phyloP scores from a whole-genome alignment of 2,797 vertebrate genomes.

The Triplophysa bombifrons region DNA sequence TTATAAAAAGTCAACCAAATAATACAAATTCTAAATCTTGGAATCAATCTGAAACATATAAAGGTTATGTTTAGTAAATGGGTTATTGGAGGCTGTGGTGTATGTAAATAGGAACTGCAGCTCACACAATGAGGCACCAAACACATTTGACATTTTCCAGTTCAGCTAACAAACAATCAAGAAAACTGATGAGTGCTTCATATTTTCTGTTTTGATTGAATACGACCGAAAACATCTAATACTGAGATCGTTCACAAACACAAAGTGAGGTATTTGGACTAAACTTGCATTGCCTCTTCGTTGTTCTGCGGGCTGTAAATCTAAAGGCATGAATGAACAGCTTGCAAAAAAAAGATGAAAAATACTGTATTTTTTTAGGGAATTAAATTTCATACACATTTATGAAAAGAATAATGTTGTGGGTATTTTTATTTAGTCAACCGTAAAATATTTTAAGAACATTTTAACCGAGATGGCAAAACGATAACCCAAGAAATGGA shows the following conservation, averaged over 20 bases:
- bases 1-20: neutral
- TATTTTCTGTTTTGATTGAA: constrained; percentile 24
- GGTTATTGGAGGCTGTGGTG: neutral
- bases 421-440: neutral
- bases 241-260: constrained; percentile 12
- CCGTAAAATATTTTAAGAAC: neutral
- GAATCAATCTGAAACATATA: constrained; percentile 11
- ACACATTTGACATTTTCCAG: constrained; percentile 32
- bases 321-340: constrained; percentile 5
- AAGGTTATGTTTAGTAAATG: neutral
- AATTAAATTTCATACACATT: neutral
- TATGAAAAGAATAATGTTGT: neutral
- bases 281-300: neutral
- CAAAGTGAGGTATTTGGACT: constrained; percentile 24
- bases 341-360: neutral
- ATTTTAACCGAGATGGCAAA: neutral
- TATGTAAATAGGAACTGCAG: constrained; percentile 23
- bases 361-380: neutral
- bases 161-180: constrained; percentile 39
- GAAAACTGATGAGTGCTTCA: constrained; percentile 14
- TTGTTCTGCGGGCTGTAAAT: constrained; percentile 17
- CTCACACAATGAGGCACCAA: constrained; percentile 23
- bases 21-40: neutral
- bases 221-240: constrained; percentile 11
- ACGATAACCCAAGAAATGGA: neutral